phyloP scores from a whole-genome alignment of 2,113 vertebrate species.

The Sapajus apella region DNA sequence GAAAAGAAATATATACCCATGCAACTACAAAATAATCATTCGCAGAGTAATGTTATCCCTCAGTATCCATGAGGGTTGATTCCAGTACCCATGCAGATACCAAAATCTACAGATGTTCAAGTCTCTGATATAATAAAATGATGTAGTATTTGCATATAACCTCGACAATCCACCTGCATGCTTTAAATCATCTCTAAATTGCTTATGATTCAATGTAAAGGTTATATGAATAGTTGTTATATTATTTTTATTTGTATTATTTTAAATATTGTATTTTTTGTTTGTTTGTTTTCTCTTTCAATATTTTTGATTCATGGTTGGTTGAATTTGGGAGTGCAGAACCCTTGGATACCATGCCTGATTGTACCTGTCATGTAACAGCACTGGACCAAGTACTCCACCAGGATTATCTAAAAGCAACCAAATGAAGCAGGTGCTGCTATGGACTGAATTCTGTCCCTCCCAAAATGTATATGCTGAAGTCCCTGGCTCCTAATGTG shows the following conservation, averaged over 20 bases:
- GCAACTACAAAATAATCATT: background rate
- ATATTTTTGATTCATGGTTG: background rate
- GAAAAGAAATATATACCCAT: background rate
- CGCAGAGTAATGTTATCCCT: background rate
- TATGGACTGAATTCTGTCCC: background rate
- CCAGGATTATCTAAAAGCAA: background rate
- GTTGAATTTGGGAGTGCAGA: background rate
- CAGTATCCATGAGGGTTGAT: background rate
- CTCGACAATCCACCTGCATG: background rate
- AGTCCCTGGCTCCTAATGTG: background rate
- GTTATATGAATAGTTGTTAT: background rate
- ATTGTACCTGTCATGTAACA: accelerated
- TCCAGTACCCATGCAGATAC: background rate
- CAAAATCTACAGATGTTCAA: background rate
- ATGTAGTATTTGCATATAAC: background rate
- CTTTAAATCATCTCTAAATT: background rate
- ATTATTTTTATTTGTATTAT: background rate
- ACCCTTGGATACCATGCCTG: background rate
- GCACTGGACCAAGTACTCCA: background rate
- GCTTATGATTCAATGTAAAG: background rate
- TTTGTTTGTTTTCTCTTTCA: background rate
- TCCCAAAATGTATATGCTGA: background rate
- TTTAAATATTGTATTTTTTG: background rate
- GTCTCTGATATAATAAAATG: background rate
- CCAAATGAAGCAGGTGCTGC: background rate